Evolutionary conservation across 2,888 invertebrate genomes (phyloP), one percentile per base, ranked within the genome.

Genomic region (Torymus tubicola): DNA sequence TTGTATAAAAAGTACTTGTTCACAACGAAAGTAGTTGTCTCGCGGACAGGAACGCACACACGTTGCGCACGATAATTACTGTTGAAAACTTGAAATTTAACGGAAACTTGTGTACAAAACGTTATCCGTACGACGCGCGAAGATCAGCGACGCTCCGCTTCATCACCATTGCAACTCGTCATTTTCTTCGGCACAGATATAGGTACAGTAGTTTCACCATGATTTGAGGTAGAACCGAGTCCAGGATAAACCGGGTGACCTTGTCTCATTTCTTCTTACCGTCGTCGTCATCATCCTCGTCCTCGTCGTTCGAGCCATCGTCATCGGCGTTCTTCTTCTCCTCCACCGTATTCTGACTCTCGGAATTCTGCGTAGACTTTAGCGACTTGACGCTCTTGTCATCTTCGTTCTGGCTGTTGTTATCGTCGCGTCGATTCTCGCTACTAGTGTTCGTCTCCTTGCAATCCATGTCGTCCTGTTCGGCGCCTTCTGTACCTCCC

Each of bases 271-370:
- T 82, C 10, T 81, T 81, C 3, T 85, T 84, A 3, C 83, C 84
- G 8, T 85, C 84, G n/a, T 70, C 75, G 21, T 83, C 80, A 16
- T 82, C 75, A 0, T 75, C 72, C 50, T 77, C 83, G 13, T 75
- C 65, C 78, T 82, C 82, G 10, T 85, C 83, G 42, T 75, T 70
- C 50, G 75, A 84, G 11, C 72, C 65, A 78, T 82, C 82, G 11
- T 85, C 83, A 21, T 77, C 74, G 21, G 73, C 57, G 10, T 31
- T 50, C 18, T 84, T 84, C 55, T 78, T 73, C 3, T 70, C 70
- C 16, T 68, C 73, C 16, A 13, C 60, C 13, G 31, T 52, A n/a
- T 53, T 78, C 53, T 79, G 60, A 4, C 50, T 67, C 2, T 80
- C 67, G n/a, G 71, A 61, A 11, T 74, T 76, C 5, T 57, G n/a